These are phyloP conservation scores for Lagocephalus sceleratus DNA, from an alignment of 2,797 vertebrate genomes.

Conservation along the genomic window DNA sequence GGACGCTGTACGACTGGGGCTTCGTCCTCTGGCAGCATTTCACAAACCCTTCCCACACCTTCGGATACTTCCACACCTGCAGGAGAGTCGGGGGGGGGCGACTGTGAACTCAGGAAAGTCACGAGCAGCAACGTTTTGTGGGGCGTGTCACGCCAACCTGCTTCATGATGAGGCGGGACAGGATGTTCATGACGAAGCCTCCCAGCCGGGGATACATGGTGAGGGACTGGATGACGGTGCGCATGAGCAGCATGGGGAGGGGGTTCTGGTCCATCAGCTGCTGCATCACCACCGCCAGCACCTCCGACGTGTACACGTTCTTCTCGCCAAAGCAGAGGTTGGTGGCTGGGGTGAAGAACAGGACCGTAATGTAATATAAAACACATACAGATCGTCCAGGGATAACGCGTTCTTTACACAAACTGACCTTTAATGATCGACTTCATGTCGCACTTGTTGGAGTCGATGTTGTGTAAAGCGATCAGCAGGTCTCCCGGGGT, in stretches of 20 bases:
- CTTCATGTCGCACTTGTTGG: slow-evolving; percentile 94
- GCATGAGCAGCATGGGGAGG: slow-evolving; percentile 93
- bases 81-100: slow-evolving; percentile 48
- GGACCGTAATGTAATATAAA: background rate
- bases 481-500: slow-evolving; percentile 92
- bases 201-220: slow-evolving; percentile 93
- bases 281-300: slow-evolving; percentile 95
- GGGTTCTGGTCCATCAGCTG: slow-evolving; percentile 96
- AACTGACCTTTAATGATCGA: slow-evolving; percentile 93
- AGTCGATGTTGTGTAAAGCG: slow-evolving; percentile 92
- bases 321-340: slow-evolving; percentile 93
- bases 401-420: background rate
- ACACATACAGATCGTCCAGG: no score
- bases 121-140: no score
- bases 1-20: slow-evolving; percentile 91
- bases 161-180: slow-evolving; percentile 90
- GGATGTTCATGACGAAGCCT: slow-evolving; percentile 95
- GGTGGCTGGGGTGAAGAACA: slow-evolving; percentile 76
- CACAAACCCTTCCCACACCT: slow-evolving; percentile 96
- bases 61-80: slow-evolving; percentile 96
- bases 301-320: slow-evolving; percentile 94
- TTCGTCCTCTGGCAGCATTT: slow-evolving; percentile 95
- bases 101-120: background rate
- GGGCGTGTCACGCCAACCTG: slow-evolving; percentile 75
- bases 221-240: slow-evolving; percentile 95